These are phyloP conservation scores for Abramis brama DNA, from an alignment of 2,113 vertebrate genomes.

Conservation along the genomic window DNA sequence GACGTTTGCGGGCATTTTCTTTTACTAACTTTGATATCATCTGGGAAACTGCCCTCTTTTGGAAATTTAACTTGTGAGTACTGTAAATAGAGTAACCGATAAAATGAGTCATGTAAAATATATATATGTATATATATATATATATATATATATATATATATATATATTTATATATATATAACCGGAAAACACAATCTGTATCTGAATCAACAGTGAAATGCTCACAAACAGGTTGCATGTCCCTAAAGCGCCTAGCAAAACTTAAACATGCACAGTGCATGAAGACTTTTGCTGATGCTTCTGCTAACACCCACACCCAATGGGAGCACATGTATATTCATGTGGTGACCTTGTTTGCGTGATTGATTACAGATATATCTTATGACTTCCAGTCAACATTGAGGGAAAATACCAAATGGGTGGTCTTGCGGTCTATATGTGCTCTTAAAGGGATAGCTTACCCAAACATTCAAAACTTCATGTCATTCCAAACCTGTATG, in stretches of 20 bases:
- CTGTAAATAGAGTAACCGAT: constrained; percentile 51
- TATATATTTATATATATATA: background rate
- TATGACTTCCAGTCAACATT: background rate
- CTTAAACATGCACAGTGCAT: constrained; percentile 28
- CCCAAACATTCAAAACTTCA: background rate
- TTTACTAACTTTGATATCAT: constrained; percentile 43
- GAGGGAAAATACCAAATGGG: constrained; percentile 39
- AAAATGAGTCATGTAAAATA: constrained; percentile 51
- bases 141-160: background rate
- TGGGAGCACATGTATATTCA: constrained; percentile 24
- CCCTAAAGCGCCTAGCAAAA: constrained; percentile 32
- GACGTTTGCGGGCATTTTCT: constrained; percentile 25
- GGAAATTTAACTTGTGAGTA: constrained; percentile 50
- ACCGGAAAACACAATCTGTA: constrained; percentile 44
- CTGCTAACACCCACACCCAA: constrained; percentile 54
- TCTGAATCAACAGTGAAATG: constrained; percentile 35
- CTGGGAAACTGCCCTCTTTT: constrained; percentile 48
- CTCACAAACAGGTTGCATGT: constrained; percentile 19
- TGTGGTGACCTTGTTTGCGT: constrained; percentile 50
- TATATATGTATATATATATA: background rate
- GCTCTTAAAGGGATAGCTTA: background rate
- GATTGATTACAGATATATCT: constrained; percentile 36
- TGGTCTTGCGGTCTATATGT: constrained; percentile 34
- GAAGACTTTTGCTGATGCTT: constrained; percentile 48
- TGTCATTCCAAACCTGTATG: background rate